Percentiles rank a stretch among this genome's conserved stretches.
Conservation (phyloP, 2,888 invertebrate species). For the Netelia melanura region DNA sequence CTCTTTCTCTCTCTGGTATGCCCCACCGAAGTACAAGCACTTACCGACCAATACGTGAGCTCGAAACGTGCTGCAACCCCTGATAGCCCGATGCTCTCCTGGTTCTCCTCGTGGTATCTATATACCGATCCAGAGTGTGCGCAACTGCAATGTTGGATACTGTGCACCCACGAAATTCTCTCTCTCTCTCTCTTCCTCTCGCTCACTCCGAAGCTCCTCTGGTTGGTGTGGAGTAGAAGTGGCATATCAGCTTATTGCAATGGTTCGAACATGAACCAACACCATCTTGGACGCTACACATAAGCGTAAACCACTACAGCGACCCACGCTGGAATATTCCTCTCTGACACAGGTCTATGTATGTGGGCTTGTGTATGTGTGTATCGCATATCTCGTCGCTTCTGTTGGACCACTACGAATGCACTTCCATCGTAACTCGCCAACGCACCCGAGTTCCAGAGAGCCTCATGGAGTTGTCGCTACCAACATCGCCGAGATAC, state of each 20-base stretch:
- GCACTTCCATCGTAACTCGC: neutral
- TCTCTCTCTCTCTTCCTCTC: conserved; percentile 38
- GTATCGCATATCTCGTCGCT: conserved; percentile 6
- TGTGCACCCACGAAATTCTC: conserved; percentile 1
- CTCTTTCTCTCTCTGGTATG: conserved; percentile 52
- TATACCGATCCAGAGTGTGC: conserved; percentile 23
- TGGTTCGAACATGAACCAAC: conserved; percentile 45
- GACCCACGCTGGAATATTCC: conserved; percentile 40
- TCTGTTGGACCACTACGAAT: conserved; percentile 18
- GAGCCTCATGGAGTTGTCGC: neutral
- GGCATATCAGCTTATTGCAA: conserved; percentile 67
- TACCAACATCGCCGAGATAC: conserved; percentile 24
- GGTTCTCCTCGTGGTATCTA: conserved; percentile 35
- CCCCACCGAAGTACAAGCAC: conserved; percentile 59
- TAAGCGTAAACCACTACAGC: conserved; percentile 41
- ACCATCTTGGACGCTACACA: conserved; percentile 40
- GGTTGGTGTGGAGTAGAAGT: conserved; percentile 38
- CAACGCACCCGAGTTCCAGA: neutral
- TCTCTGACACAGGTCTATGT: conserved; percentile 11
- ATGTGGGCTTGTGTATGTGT: neutral
- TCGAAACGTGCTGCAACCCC: conserved; percentile 61
- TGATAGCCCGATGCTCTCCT: conserved; percentile 58
- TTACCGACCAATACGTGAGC: conserved; percentile 66
- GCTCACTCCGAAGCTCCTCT: neutral
- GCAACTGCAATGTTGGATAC: conserved; percentile 47